These are phyloP conservation scores for Aquatica leii DNA, from an alignment of 2,888 invertebrate species.

Conservation along the genomic window DNA sequence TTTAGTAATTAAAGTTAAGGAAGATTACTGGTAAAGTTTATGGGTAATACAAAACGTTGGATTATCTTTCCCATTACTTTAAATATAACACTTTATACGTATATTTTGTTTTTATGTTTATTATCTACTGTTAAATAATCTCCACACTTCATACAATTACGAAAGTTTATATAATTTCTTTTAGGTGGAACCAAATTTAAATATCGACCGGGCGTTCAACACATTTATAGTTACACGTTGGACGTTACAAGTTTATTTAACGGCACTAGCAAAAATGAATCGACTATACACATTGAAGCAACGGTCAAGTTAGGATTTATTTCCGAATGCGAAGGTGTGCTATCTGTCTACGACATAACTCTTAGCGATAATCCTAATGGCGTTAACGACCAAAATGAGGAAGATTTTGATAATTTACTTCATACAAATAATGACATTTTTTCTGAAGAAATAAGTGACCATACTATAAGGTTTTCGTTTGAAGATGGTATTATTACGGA, in stretches of 20 bases:
- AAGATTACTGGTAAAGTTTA: no score
- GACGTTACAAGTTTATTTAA: constrained; percentile 74
- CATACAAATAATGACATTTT: constrained; percentile 66
- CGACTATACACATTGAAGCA: constrained; percentile 71
- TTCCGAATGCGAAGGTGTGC: constrained; percentile 75
- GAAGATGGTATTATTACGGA: constrained; percentile 86
- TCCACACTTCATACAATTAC: no score
- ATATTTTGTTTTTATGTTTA: no score
- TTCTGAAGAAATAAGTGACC: constrained; percentile 64
- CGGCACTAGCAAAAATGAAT: constrained; percentile 76
- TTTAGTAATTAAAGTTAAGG: no score
- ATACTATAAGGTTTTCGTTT: constrained; percentile 77
- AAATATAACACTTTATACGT: no score
- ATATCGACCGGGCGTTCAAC: constrained; percentile 67
- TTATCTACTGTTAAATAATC: no score
- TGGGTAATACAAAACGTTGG: no score
- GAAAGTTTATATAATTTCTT: no score
- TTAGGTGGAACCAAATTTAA: constrained; percentile 69
- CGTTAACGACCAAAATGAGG: constrained; percentile 39
- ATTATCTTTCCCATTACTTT: no score
- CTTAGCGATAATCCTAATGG: constrained; percentile 67
- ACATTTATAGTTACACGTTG: constrained; percentile 77
- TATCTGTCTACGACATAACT: constrained; percentile 69
- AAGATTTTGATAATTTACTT: constrained; percentile 42
- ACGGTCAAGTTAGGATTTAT: constrained; percentile 71